phyloP scores from a whole-genome alignment of 2,888 invertebrate genomes.

The Watsonalla binaria region DNA sequence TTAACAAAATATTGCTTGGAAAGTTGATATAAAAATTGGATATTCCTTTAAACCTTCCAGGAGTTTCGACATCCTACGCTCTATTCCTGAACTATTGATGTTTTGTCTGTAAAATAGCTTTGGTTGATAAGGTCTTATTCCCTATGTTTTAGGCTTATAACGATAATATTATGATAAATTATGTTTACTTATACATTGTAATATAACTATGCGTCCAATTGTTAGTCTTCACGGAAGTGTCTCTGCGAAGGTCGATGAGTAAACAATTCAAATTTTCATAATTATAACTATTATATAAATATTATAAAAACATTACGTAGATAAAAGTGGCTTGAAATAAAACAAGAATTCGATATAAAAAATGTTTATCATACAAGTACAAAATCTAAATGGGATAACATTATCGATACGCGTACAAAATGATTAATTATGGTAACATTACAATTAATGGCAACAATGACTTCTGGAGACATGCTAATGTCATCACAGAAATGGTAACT shows the following conservation, averaged over 20 bases:
- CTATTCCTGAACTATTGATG: too few relatives aligned
- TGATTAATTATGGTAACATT: constrained; percentile 1
- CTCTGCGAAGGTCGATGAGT: neutral
- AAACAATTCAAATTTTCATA: neutral
- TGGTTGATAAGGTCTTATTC: too few relatives aligned
- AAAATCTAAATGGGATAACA: constrained; percentile 3
- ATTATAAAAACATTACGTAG: neutral
- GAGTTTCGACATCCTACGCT: too few relatives aligned
- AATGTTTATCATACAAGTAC: constrained; percentile 17
- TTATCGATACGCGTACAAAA: constrained; percentile 6
- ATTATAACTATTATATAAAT: neutral
- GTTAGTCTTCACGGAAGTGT: neutral
- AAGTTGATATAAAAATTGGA: too few relatives aligned
- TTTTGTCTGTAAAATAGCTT: too few relatives aligned
- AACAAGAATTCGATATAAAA: constrained; percentile 9
- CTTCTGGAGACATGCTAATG: constrained; percentile 36
- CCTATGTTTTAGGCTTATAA: too few relatives aligned
- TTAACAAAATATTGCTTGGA: too few relatives aligned
- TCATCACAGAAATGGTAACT: constrained; percentile 65
- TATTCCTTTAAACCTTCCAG: too few relatives aligned
- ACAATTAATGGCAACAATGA: constrained; percentile 26
- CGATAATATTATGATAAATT: too few relatives aligned
- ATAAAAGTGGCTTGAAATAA: neutral
- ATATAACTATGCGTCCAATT: neutral
- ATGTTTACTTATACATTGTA: neutral